phyloP scores from a whole-genome alignment of 2,797 vertebrate species.

The Hippoglossus hippoglossus region DNA sequence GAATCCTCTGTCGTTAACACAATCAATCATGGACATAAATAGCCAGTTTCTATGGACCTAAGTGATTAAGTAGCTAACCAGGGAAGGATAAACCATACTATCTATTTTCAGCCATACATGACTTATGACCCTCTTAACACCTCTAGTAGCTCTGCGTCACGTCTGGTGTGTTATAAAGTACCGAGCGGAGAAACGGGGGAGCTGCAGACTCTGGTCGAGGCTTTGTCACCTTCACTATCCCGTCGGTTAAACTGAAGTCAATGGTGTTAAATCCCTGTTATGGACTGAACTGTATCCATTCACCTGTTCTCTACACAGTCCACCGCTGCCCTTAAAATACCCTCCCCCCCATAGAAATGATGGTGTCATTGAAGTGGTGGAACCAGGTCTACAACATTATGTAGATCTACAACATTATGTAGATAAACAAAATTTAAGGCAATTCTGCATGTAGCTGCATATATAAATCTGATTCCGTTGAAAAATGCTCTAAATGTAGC shows the following conservation, averaged over 20 bases:
- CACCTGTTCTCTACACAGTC: slow-evolving; percentile 37
- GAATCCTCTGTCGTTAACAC: slow-evolving; percentile 56
- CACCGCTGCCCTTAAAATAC: slow-evolving; percentile 12
- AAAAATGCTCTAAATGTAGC: not conserved
- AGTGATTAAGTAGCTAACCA: slow-evolving; percentile 76
- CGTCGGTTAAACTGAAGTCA: slow-evolving; percentile 70
- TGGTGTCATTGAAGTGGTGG: slow-evolving; percentile 30
- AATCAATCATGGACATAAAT: slow-evolving; percentile 74
- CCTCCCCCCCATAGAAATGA: slow-evolving; percentile 5
- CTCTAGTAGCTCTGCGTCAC: slow-evolving; percentile 77
- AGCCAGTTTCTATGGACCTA: slow-evolving; percentile 62
- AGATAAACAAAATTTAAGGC: slow-evolving; percentile 9
- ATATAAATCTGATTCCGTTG: not conserved
- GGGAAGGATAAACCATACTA: slow-evolving; percentile 76
- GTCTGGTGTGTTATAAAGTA: slow-evolving; percentile 72
- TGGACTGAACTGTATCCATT: slow-evolving; percentile 44
- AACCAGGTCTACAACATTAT: slow-evolving; percentile 2
- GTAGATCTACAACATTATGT: slow-evolving; percentile 14
- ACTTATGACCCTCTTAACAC: slow-evolving; percentile 79
- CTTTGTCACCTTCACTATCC: slow-evolving; percentile 62
- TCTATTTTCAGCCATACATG: slow-evolving; percentile 77
- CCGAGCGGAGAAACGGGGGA: slow-evolving; percentile 43
- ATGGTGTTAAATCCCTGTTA: slow-evolving; percentile 48
- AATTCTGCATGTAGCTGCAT: not conserved
- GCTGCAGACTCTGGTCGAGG: slow-evolving; percentile 50